Percentiles rank a stretch among this genome's conserved stretches.
phyloP scores from a whole-genome alignment of 2,113 vertebrate genomes.

The Motacilla tschutschensis region DNA sequence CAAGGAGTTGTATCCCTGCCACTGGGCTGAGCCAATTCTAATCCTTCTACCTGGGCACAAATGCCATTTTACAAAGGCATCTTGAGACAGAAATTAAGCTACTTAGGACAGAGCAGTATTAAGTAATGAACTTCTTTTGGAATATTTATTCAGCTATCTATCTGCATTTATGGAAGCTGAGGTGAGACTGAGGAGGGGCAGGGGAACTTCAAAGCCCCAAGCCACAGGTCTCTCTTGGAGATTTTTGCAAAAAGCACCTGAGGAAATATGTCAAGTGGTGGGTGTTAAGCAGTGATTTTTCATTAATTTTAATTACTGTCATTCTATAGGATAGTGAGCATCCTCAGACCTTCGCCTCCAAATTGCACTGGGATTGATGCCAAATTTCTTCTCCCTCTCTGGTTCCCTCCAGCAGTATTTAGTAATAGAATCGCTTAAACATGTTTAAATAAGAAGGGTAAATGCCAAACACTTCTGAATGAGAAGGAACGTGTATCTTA shows the following conservation, averaged over 20 bases:
- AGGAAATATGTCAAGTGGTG: constrained; percentile 51
- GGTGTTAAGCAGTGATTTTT: constrained; percentile 60
- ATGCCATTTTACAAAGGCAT: neutral
- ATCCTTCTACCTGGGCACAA: neutral
- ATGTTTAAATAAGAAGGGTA: constrained; percentile 57
- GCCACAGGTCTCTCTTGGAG: neutral
- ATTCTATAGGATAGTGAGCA: constrained; percentile 64
- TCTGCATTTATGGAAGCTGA: neutral
- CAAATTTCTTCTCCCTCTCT: constrained; percentile 51
- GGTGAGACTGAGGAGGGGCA: constrained; percentile 22
- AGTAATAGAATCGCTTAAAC: constrained; percentile 64
- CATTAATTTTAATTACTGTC: constrained; percentile 73
- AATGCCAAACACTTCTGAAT: constrained; percentile 60
- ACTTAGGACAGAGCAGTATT: neutral
- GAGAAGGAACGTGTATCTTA: constrained; percentile 29
- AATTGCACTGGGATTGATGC: constrained; percentile 61
- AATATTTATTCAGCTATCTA: neutral
- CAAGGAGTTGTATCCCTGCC: neutral
- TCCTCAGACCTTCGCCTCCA: constrained; percentile 55
- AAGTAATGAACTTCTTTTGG: neutral
- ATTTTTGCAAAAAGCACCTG: constrained; percentile 40
- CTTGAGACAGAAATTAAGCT: neutral
- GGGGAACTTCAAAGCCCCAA: constrained; percentile 46
- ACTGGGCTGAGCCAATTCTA: neutral
- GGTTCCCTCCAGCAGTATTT: constrained; percentile 64